Percentiles rank a stretch among this genome's conserved stretches.
Evolutionary conservation across 2,888 invertebrate species (phyloP).

Genomic region (Halictus ligatus): DNA sequence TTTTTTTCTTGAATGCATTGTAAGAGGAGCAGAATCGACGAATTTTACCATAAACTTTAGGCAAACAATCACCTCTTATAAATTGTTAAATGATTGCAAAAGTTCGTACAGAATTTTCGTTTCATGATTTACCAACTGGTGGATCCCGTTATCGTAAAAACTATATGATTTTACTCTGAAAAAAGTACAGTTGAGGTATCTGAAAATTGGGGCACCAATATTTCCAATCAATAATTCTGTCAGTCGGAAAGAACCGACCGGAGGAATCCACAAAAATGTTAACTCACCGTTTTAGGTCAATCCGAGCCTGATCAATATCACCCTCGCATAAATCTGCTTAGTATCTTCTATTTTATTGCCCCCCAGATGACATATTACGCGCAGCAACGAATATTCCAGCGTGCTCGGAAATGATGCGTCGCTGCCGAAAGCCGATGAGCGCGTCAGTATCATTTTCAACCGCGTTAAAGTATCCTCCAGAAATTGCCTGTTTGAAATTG

Average conservation of each 20-base stretch:
- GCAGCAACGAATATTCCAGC: neutral
- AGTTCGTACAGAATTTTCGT: no score
- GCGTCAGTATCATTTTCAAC: neutral
- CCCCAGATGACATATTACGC: neutral
- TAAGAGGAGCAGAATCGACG: neutral
- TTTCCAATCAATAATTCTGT: neutral
- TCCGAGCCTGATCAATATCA: neutral
- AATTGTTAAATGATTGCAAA: neutral
- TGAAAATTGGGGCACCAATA: no score
- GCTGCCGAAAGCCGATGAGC: neutral
- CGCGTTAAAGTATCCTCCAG: neutral
- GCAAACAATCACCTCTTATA: neutral
- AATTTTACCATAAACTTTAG: neutral
- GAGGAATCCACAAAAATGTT: neutral
- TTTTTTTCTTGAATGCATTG: neutral
- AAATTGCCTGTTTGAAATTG: neutral
- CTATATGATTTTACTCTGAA: neutral
- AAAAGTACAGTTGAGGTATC: neutral
- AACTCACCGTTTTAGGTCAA: neutral
- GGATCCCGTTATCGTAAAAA: no score
- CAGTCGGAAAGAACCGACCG: neutral
- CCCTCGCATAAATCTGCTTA: neutral
- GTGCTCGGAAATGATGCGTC: neutral
- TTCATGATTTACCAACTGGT: no score
- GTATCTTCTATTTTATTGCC: neutral